Conservation (phyloP, 2,797 vertebrate species). For the Rhabdophis nuchalis region DNA sequence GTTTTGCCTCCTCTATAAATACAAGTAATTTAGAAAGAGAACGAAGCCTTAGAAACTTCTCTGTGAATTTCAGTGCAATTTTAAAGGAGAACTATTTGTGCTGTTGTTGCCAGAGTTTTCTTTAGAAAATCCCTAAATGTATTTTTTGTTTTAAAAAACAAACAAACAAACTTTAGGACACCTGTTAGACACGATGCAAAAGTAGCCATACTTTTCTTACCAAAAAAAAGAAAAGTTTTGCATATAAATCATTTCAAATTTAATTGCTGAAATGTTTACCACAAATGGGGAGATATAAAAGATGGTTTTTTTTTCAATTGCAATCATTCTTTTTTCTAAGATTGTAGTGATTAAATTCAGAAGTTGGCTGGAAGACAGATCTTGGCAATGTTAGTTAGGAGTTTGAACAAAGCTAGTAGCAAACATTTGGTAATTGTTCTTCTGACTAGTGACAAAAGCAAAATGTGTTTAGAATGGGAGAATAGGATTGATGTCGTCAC, state of each 20-base stretch:
- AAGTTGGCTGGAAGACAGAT: background rate
- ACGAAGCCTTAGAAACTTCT: constrained; percentile 2
- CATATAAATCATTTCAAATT: background rate
- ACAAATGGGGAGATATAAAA: background rate
- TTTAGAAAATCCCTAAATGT: constrained; percentile 29
- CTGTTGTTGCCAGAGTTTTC: constrained; percentile 28
- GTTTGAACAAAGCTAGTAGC: background rate
- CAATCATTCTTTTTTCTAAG: background rate
- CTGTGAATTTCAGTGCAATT: constrained; percentile 19
- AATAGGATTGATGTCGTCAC: background rate
- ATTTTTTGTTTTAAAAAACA: background rate
- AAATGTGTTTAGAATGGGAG: background rate
- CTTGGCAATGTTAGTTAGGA: background rate
- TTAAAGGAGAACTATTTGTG: constrained; percentile 10
- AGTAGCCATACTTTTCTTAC: background rate
- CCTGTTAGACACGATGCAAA: background rate
- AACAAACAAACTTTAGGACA: background rate
- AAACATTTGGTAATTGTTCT: background rate
- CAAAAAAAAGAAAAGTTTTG: background rate
- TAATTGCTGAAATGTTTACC: accelerated
- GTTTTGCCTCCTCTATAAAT: constrained; percentile 18
- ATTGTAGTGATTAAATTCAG: background rate
- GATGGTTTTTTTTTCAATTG: constrained; percentile 10
- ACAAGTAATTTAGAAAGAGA: constrained; percentile 5
- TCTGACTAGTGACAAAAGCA: background rate